Evolutionary conservation across 2,113 vertebrate species (phyloP).

Genomic region (Mohoua ochrocephala): DNA sequence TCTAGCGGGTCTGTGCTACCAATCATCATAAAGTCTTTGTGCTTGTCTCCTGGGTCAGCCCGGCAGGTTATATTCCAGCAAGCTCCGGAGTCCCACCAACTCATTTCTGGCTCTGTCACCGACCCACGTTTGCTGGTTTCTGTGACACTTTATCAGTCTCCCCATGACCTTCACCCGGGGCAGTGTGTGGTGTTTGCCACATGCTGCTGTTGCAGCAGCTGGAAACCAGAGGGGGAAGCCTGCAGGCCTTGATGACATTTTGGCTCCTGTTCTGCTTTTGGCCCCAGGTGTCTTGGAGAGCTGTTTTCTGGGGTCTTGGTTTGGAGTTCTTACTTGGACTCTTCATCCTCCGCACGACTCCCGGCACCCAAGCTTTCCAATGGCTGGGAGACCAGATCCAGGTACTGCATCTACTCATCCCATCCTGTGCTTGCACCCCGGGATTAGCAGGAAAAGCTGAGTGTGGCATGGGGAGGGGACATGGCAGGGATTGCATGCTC

Average conservation of each 20-base stretch:
- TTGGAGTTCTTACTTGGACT: constrained; percentile 87
- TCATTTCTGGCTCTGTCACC: not conserved
- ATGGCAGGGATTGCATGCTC: not conserved
- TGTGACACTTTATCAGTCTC: not conserved
- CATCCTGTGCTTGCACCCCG: not conserved
- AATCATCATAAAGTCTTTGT: not conserved
- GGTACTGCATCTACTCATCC: constrained; percentile 69
- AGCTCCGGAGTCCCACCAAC: not conserved
- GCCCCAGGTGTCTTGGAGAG: constrained; percentile 83
- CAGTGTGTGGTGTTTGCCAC: not conserved
- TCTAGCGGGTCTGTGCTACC: not conserved
- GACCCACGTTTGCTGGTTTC: not conserved
- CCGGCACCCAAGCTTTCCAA: constrained; percentile 79
- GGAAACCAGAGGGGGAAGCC: not conserved
- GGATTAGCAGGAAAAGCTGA: not conserved
- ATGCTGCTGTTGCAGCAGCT: not conserved
- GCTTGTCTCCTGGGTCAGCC: not conserved
- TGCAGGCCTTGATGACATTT: not conserved
- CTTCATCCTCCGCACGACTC: constrained; percentile 87
- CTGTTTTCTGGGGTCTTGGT: constrained; percentile 87
- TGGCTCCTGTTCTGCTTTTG: not conserved
- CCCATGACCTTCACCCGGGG: not conserved
- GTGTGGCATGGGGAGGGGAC: not conserved
- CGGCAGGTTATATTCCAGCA: not conserved
- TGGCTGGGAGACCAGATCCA: constrained; percentile 91